Conservation (phyloP, 2,888 invertebrate species). For the Oxytorus armatus region DNA sequence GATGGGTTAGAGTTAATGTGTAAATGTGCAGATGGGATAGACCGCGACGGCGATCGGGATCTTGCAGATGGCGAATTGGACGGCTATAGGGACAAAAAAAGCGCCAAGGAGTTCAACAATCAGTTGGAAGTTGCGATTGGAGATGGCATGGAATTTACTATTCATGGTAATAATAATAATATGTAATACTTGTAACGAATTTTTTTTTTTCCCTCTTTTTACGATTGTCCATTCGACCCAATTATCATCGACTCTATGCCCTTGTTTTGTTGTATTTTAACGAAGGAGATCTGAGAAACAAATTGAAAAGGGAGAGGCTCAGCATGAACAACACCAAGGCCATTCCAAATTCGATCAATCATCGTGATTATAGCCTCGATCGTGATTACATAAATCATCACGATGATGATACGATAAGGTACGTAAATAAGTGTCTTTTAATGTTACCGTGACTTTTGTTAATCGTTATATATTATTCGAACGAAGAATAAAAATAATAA, state of each 20-base stretch:
- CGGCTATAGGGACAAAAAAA: slow-evolving; percentile 93
- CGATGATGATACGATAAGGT: slow-evolving; percentile 86
- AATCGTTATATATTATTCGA: too few species aligned
- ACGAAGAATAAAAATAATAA: too few species aligned
- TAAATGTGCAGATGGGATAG: slow-evolving; percentile 87
- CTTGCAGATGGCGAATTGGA: slow-evolving; percentile 92
- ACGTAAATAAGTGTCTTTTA: slow-evolving; percentile 16
- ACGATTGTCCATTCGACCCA: not conserved
- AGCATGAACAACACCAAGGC: slow-evolving; percentile 92
- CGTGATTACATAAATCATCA: slow-evolving; percentile 90
- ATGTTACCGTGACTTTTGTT: too few species aligned
- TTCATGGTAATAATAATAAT: slow-evolving; percentile 87
- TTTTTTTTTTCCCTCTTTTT: not conserved
- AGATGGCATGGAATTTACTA: slow-evolving; percentile 97
- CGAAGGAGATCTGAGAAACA: slow-evolving; percentile 91
- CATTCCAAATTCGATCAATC: slow-evolving; percentile 92
- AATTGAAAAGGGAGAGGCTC: slow-evolving; percentile 92
- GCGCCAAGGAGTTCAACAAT: slow-evolving; percentile 88
- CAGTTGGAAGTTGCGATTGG: slow-evolving; percentile 96
- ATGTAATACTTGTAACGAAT: not conserved
- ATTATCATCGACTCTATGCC: slow-evolving; percentile 51
- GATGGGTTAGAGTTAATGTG: slow-evolving; percentile 78
- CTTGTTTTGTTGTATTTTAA: slow-evolving; percentile 67
- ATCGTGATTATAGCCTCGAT: slow-evolving; percentile 91
- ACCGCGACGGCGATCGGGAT: slow-evolving; percentile 88